Percentiles rank a stretch among this genome's conserved stretches.
Evolutionary conservation across 1,140 invertebrate species (phyloP).

Genomic region (Diachasma alloeum): DNA sequence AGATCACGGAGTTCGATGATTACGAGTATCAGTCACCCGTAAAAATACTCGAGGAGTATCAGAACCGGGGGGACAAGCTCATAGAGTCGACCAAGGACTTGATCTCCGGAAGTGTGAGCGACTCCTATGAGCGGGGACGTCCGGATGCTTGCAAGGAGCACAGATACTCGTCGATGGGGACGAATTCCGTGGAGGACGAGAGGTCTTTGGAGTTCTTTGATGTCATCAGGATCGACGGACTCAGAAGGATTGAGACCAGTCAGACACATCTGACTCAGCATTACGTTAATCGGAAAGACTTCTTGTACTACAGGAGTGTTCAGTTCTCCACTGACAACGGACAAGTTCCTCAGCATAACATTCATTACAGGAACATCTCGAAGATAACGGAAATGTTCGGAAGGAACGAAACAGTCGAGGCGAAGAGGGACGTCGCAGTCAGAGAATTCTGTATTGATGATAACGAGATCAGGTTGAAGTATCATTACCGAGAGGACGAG

Average conservation of each 20-base stretch:
- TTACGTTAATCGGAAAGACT: slow-evolving; percentile 72
- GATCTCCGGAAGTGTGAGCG: slow-evolving; percentile 66
- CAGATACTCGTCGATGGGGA: slow-evolving; percentile 65
- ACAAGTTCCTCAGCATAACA: slow-evolving; percentile 8
- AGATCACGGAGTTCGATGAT: slow-evolving; percentile 75
- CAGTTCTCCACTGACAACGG: not conserved
- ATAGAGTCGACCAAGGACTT: slow-evolving; percentile 69
- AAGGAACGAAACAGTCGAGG: slow-evolving; percentile 65
- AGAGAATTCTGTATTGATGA: slow-evolving; percentile 70
- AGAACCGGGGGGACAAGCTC: slow-evolving; percentile 76
- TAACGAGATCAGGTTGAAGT: slow-evolving; percentile 72
- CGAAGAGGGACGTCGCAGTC: slow-evolving; percentile 71
- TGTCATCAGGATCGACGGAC: slow-evolving; percentile 72
- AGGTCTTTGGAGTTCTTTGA: slow-evolving; percentile 76
- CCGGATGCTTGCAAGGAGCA: slow-evolving; percentile 77
- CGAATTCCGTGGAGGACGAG: slow-evolving; percentile 66
- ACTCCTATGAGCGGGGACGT: slow-evolving; percentile 76
- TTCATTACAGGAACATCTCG: slow-evolving; percentile 51
- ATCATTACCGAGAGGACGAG: slow-evolving; percentile 74
- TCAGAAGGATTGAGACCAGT: slow-evolving; percentile 70
- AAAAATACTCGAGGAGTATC: slow-evolving; percentile 74
- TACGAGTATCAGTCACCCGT: slow-evolving; percentile 70
- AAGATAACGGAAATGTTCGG: slow-evolving; percentile 71
- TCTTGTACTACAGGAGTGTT: slow-evolving; percentile 60
- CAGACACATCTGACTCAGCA: slow-evolving; percentile 70